Evolutionary conservation across 1,140 invertebrate genomes (phyloP).

Genomic region (Drosophila grimshawi): DNA sequence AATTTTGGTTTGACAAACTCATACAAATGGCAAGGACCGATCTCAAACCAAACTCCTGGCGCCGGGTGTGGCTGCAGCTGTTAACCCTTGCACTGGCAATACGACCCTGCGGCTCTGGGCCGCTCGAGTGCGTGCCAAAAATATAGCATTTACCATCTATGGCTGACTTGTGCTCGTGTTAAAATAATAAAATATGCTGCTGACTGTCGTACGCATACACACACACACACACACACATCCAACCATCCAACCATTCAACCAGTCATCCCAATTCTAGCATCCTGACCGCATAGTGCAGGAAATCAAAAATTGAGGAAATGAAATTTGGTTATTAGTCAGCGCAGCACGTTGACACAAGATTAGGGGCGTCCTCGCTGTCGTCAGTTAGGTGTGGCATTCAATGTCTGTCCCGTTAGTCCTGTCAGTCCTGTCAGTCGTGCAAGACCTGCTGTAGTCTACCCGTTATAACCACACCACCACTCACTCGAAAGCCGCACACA

Average conservation of each 20-base stretch:
- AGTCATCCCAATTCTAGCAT: constrained; percentile 4
- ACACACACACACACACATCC: not conserved
- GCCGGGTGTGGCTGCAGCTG: constrained; percentile 74
- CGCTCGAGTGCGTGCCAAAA: constrained; percentile 73
- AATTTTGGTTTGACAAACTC: constrained; percentile 79
- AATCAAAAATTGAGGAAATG: constrained; percentile 82
- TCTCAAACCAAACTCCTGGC: constrained; percentile 34
- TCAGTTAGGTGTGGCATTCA: constrained; percentile 57
- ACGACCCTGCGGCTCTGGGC: constrained; percentile 42
- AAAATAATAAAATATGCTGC: constrained; percentile 80
- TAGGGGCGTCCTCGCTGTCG: constrained; percentile 1
- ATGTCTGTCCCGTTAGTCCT: constrained; percentile 14
- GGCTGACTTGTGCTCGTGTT: constrained; percentile 74
- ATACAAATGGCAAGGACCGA: constrained; percentile 70
- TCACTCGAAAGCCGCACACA: constrained; percentile 44
- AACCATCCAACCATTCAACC: too few relatives aligned
- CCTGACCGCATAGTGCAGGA: constrained; percentile 75
- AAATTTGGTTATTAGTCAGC: constrained; percentile 82
- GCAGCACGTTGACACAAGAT: constrained; percentile 59
- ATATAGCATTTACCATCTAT: constrained; percentile 67
- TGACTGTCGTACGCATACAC: constrained; percentile 36
- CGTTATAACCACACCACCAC: constrained; percentile 5
- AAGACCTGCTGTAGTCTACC: constrained; percentile 18
- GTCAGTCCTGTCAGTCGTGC: constrained; percentile 12
- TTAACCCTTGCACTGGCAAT: constrained; percentile 69